Conservation (phyloP, 1,140 invertebrate genomes). For the Ceratina calcarata region DNA sequence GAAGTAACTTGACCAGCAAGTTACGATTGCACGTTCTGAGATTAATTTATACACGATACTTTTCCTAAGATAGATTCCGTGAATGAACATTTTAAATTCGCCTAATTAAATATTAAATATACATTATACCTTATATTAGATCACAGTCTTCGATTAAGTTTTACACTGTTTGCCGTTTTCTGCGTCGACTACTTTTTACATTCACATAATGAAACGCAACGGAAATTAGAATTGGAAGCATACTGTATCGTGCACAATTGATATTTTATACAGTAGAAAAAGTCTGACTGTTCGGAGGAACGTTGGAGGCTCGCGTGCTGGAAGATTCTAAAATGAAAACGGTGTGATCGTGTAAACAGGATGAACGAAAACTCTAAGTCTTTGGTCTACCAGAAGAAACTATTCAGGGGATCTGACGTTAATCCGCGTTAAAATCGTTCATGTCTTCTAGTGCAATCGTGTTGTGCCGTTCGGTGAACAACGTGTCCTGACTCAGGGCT, state of each 20-base stretch:
- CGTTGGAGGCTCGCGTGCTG: neutral
- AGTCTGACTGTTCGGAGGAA: too few relatives aligned
- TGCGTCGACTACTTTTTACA: neutral
- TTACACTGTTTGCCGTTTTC: neutral
- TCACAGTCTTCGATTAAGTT: constrained; percentile 38
- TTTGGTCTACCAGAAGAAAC: neutral
- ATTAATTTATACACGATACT: constrained; percentile 25
- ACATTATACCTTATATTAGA: neutral
- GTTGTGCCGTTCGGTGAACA: constrained; percentile 67
- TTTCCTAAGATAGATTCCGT: constrained; percentile 10
- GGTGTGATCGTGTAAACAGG: neutral
- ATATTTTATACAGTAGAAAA: neutral
- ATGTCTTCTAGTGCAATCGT: constrained; percentile 70
- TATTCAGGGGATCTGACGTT: neutral
- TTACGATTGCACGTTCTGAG: constrained; percentile 12
- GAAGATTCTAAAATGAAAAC: neutral
- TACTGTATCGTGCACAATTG: neutral
- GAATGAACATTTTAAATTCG: constrained; percentile 22
- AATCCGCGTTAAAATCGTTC: constrained; percentile 66
- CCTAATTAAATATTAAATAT: constrained; percentile 28
- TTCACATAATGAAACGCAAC: neutral
- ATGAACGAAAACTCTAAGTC: neutral
- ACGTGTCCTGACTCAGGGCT: constrained; percentile 76
- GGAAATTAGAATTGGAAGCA: constrained; percentile 29
- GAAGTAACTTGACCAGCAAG: constrained; percentile 63